Conservation (phyloP, 2,888 invertebrate genomes). For the Pterostichus madidus region DNA sequence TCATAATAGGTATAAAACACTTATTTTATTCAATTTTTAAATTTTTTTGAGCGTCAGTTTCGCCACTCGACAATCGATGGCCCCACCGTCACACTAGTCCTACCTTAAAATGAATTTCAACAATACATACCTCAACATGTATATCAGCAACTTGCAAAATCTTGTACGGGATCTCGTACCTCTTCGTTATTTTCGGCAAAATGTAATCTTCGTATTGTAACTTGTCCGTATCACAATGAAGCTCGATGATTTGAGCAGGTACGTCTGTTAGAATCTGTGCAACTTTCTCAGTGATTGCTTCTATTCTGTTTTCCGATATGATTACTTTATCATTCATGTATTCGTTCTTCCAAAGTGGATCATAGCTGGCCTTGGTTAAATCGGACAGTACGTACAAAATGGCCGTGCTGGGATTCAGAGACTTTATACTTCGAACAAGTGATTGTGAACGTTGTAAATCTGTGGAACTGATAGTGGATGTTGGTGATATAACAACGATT, state of each 20-base stretch:
- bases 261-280: conserved; percentile 72
- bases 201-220: conserved; percentile 82
- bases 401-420: conserved; percentile 79
- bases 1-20: too few species aligned
- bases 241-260: conserved; percentile 73
- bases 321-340: conserved; percentile 79
- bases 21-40: too few species aligned
- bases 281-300: conserved; percentile 71
- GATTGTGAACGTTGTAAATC: conserved; percentile 77
- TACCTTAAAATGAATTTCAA: background rate
- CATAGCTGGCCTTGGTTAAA: conserved; percentile 75
- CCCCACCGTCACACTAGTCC: too few species aligned
- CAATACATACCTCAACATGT: conserved; percentile 41
- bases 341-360: conserved; percentile 78
- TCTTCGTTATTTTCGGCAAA: conserved; percentile 75
- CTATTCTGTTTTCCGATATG: conserved; percentile 70
- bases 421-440: conserved; percentile 77
- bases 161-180: conserved; percentile 78
- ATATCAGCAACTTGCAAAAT: conserved; percentile 73
- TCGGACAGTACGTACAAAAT: conserved; percentile 79
- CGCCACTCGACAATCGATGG: too few species aligned
- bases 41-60: too few species aligned
- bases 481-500: conserved; percentile 79
- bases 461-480: conserved; percentile 76
- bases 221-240: conserved; percentile 72